phyloP scores from a whole-genome alignment of 2,888 invertebrate species.

The Dicranocentrus wangi region DNA sequence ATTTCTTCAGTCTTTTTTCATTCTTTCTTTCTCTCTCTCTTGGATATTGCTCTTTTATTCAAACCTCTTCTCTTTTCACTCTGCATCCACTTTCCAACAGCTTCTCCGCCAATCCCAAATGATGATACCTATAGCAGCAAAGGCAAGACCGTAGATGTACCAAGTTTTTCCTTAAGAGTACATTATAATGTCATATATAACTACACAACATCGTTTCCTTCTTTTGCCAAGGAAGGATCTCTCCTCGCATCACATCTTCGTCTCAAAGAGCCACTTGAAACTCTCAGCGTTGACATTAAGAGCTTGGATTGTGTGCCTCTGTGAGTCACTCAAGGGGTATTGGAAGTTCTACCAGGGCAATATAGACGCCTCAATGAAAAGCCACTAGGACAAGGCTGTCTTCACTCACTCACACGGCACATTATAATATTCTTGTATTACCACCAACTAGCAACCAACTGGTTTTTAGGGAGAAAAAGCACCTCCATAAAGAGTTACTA shows the following conservation, averaged over 20 bases:
- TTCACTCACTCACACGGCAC: constrained; percentile 7
- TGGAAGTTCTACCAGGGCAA: constrained; percentile 46
- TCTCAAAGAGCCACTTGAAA: constrained; percentile 60
- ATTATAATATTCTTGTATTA: constrained; percentile 40
- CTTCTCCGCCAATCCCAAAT: constrained; percentile 40
- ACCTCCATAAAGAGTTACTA: not conserved
- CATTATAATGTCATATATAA: constrained; percentile 28
- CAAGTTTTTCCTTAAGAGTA: constrained; percentile 2
- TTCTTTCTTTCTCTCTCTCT: constrained; percentile 28
- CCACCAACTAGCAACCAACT: not conserved
- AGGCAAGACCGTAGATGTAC: not conserved
- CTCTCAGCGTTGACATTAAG: constrained; percentile 65
- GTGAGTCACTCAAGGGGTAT: constrained; percentile 55
- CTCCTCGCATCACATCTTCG: constrained; percentile 51
- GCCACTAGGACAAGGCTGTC: constrained; percentile 20
- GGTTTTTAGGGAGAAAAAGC: not conserved
- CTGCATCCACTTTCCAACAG: constrained; percentile 54
- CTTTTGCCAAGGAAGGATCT: constrained; percentile 26
- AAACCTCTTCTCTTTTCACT: constrained; percentile 55
- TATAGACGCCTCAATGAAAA: constrained; percentile 41
- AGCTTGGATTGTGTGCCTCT: constrained; percentile 59
- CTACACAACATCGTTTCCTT: constrained; percentile 29
- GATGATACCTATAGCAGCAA: constrained; percentile 34
- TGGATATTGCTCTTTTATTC: constrained; percentile 63
- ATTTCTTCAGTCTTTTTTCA: constrained; percentile 38